Conservation (phyloP, 2,113 vertebrate genomes). For the Spea multiplicata region DNA sequence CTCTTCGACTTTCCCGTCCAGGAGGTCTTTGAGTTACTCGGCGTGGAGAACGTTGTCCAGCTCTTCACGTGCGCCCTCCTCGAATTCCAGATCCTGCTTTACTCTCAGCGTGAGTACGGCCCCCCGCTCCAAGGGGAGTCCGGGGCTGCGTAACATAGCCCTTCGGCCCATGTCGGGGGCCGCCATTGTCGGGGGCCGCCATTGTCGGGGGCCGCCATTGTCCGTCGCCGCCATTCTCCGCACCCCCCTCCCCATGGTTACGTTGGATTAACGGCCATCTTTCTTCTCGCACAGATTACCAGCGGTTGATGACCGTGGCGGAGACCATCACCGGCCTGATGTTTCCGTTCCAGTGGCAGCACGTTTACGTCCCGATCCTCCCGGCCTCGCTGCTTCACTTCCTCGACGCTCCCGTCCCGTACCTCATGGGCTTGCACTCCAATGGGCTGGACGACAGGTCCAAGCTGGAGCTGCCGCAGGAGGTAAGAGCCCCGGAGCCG, state of each 20-base stretch:
- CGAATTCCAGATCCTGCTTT: constrained; percentile 97
- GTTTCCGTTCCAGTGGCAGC: constrained; percentile 85
- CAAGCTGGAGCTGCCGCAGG: constrained; percentile 88
- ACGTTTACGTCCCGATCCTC: constrained; percentile 82
- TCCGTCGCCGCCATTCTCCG: no score
- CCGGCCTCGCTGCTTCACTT: constrained; percentile 83
- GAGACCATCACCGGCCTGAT: constrained; percentile 82
- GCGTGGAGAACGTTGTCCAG: constrained; percentile 93
- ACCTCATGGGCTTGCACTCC: constrained; percentile 82
- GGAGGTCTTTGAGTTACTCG: constrained; percentile 90
- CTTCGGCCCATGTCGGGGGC: no score
- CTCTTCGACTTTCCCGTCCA: constrained; percentile 90
- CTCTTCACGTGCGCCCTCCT: constrained; percentile 96
- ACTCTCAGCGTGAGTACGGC: constrained; percentile 91
- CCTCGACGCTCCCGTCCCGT: constrained; percentile 80
- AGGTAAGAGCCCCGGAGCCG: constrained; percentile 67
- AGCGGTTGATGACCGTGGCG: constrained; percentile 84
- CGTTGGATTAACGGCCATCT: not conserved
- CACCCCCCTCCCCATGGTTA: no score
- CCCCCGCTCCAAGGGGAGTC: not conserved
- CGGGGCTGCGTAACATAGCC: not conserved
- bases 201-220: no score
- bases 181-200: no score
- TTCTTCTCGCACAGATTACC: constrained; percentile 73
- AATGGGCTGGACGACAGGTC: constrained; percentile 80